A percentile compares a stretch with the other conserved stretches of the same genome.
phyloP scores from a whole-genome alignment of 64 coral and sea anemone genomes.

The Montipora cactus region DNA sequence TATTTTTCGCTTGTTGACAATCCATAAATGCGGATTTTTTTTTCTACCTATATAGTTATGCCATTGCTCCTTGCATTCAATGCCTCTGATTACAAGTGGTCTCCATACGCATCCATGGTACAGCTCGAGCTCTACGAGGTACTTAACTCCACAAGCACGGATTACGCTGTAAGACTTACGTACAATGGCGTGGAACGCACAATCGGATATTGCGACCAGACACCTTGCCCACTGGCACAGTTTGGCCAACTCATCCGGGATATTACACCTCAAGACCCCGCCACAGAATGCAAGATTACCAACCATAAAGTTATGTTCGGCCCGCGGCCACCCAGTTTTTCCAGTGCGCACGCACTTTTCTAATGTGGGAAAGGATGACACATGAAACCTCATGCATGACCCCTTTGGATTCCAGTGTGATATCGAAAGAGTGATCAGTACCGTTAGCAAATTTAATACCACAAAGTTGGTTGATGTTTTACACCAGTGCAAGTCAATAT shows the following conservation, averaged over 20 bases:
- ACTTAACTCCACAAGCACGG: not conserved
- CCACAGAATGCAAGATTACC: conserved; percentile 62
- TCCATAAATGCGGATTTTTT: not conserved
- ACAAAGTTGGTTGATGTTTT: no score
- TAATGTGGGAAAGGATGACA: not conserved
- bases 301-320: not conserved
- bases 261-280: conserved; percentile 56
- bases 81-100: conserved; percentile 73
- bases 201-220: conserved; percentile 68
- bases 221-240: conserved; percentile 67
- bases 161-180: conserved; percentile 69
- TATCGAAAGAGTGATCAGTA: no score
- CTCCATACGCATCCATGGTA: conserved; percentile 82
- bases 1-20: no score
- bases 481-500: no score
- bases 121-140: conserved; percentile 73
- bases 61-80: conserved; percentile 81
- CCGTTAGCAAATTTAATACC: no score
- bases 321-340: not conserved
- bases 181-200: conserved; percentile 76
- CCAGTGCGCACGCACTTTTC: not conserved
- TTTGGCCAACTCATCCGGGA: conserved; percentile 70
- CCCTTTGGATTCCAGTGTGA: not conserved
- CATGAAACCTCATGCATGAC: no score
- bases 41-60: conserved; percentile 51